These are phyloP conservation scores for Aldabrachelys gigantea DNA, from an alignment of 2,113 vertebrate genomes.

Conservation along the genomic window DNA sequence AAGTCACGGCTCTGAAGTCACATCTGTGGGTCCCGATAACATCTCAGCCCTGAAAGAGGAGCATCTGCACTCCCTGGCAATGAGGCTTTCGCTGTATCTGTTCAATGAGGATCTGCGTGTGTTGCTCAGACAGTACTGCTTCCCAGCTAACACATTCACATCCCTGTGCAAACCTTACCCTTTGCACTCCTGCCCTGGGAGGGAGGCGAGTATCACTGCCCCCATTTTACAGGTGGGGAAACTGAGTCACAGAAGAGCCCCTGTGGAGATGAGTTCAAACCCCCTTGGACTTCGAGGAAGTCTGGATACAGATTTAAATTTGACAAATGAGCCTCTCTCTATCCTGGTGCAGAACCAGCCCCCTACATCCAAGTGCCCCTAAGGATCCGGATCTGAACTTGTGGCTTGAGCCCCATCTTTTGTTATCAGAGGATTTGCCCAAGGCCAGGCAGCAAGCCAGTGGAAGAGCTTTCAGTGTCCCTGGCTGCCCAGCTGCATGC, in stretches of 20 bases:
- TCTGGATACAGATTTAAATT: background rate
- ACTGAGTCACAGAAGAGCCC: background rate
- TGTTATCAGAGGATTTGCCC: background rate
- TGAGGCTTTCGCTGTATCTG: background rate
- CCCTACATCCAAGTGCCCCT: background rate
- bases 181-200: background rate
- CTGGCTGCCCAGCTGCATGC: background rate
- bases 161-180: background rate
- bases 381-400: background rate
- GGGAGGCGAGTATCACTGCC: rapidly evolving
- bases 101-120: background rate
- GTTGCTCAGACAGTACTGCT: background rate
- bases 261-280: background rate
- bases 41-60: background rate
- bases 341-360: background rate
- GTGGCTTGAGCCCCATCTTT: background rate
- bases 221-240: background rate
- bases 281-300: background rate
- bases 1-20: background rate
- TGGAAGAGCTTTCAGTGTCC: background rate
- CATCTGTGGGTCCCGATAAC: background rate
- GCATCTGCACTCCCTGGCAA: background rate
- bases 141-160: background rate
- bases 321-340: background rate
- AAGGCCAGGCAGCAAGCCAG: background rate